phyloP scores from a whole-genome alignment of 1,140 invertebrate species.

The Trichonephila inaurata region DNA sequence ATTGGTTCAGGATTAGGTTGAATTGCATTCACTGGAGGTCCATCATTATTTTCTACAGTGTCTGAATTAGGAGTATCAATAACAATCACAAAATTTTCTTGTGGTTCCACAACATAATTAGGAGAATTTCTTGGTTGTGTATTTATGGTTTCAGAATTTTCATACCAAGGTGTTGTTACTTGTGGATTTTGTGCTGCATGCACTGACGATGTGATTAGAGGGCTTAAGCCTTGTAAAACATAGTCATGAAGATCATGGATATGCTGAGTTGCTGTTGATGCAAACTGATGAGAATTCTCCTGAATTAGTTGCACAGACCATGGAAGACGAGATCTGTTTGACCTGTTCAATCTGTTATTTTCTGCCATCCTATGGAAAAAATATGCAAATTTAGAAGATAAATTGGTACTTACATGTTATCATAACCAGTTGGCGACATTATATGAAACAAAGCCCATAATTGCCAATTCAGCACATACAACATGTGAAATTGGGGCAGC shows the following conservation, averaged over 20 bases:
- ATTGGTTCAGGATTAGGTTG: not conserved
- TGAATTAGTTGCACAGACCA: slow-evolving; percentile 70
- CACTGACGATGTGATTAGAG: slow-evolving; percentile 43
- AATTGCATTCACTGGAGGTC: not conserved
- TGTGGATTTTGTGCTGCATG: not conserved
- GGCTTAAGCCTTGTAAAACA: slow-evolving; percentile 65
- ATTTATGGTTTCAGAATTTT: not conserved
- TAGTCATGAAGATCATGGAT: slow-evolving; percentile 73
- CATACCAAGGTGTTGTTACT: slow-evolving; percentile 24
- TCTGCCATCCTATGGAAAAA: slow-evolving; percentile 39
- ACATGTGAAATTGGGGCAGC: no score
- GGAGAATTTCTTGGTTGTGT: slow-evolving; percentile 5
- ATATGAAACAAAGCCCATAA: no score
- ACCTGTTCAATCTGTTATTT: slow-evolving; percentile 2
- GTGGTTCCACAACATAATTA: not conserved
- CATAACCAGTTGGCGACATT: no score
- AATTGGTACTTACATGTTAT: no score
- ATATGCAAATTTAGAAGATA: no score
- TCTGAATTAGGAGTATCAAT: slow-evolving; percentile 16
- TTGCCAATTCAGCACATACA: no score
- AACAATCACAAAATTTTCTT: slow-evolving; percentile 63
- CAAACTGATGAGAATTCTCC: slow-evolving; percentile 68
- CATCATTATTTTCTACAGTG: not conserved
- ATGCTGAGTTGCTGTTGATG: slow-evolving; percentile 59
- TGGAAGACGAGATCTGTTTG: slow-evolving; percentile 26